Evolutionary conservation across 1,140 invertebrate species (phyloP), one percentile per base, ranked within the genome.

Genomic region (Zelostemma sp.): DNA sequence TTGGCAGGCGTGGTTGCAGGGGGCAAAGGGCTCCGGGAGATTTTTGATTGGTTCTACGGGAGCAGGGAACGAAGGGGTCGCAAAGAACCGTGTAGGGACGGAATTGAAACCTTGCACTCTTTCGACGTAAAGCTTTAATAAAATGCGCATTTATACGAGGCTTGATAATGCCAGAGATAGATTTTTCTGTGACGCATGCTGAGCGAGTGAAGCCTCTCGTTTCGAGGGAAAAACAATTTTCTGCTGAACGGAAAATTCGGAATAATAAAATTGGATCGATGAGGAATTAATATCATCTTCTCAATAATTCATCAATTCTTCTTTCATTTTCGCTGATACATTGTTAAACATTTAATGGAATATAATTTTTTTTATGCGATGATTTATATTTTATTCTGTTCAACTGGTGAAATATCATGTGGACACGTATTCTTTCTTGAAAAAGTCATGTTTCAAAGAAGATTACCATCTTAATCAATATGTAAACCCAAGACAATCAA

Each of bases 1-100:
- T 84, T 84, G 82, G 83, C 84, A 85, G 83, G 83, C 83, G 83
- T 86, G 84, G 84, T 81, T 78, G 80, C 55, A 70, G 78, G 80
- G 76, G 75, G 78, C 72, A 76, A 74, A 76, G 76, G 76, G 72
- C 49, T 79, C 65, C 72, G 70, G 67, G 69, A 73, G 77, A 76
- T 72, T 67, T 80, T 78, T 83, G 80, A 83, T 84, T 84, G 80
- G 82, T 80, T 82, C 77, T 63, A 74, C 35, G 6, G 11, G 25
- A 43, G 6, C 55, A 51, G 12, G 35, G 68, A 65, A 64, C 57
- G 51, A 35, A 59, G 56, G 61, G 69, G 63, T 58, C 51, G 62
- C 59, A 56, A 33, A 55, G 53, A 70, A 72, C 51, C 67, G 61
- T 38, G 12, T 16, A 14, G 51, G 51, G 53, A 31, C 51, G 17